Base-by-base conservation (phyloP, 2,888 invertebrate species). In the Tribolium freemani region DNA sequence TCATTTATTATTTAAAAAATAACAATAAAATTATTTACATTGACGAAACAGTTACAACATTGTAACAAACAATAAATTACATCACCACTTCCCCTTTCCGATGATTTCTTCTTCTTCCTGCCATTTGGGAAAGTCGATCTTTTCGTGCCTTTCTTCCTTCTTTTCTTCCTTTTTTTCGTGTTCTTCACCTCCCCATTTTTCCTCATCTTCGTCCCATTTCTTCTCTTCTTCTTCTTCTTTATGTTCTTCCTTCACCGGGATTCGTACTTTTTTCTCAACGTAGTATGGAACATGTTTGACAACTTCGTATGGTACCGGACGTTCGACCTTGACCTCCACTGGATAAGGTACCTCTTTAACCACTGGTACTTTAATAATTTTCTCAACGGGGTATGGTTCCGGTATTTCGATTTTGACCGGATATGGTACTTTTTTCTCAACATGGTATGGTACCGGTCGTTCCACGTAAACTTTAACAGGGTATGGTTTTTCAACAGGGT, bases 371-470 rank as follows among this genome's bases (percentile, higher is more conserved):
- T 89, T 90, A 11, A 93, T 86, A 82, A 91, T 89, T 83, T 91
- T 92, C 80, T 89, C 89, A 68, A 91, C 90, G 67, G 89, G 90
- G 86, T 89, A 89, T 68, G 89, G 90, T 76, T 89, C 87, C 74
- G 90, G 90, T 16, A 90, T 89, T 3, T 88, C 91, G 3, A 93
- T 91, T 82, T 93, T 92, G 3, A 94, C 92, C 48, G 88, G 89
- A 80, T 90, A 90, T 26, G 94, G 94, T 75, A 93, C 92, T 56
- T 91, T 91, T 80, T 93, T 93, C 74, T 93, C 93, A 0, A 94
- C 92, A 69, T 91, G 91, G 2, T 91, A 90, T 3, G 91, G 91
- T 3, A 92, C 89, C 30, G 91, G 92, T 80, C 90, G 88, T 69
- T 93, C 91, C 45, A 90, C 89, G 58, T 87, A 89, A 10, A 91